Percentiles rank a stretch among this genome's conserved stretches.
Conservation (phyloP, 1,140 invertebrate species). For the Oncopodura yosiiana region DNA sequence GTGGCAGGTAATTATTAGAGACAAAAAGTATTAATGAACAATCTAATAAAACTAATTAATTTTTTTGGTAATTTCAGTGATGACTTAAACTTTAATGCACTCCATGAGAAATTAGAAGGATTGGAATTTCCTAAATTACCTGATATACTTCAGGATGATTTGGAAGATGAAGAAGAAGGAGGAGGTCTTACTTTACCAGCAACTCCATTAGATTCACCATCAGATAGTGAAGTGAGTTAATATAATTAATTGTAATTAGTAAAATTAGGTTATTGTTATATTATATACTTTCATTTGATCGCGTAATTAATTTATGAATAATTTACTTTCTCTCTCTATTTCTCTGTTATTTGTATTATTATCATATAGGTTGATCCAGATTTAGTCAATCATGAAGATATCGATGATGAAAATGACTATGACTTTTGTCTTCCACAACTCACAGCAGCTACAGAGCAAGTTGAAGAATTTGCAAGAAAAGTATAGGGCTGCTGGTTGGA, state of each 20-base stretch:
- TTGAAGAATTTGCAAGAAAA: conserved; percentile 87
- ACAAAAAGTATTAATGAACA: not conserved
- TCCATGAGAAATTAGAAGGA: conserved; percentile 13
- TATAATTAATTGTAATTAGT: not conserved
- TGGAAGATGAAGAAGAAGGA: conserved; percentile 37
- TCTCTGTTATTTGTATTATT: not conserved
- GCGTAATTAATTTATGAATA: too few relatives aligned
- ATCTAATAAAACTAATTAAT: not conserved
- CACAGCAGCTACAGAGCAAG: conserved; percentile 68
- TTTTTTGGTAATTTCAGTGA: conserved; percentile 8
- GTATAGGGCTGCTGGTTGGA: conserved; percentile 90
- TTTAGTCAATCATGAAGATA: conserved; percentile 33
- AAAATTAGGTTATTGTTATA: too few relatives aligned
- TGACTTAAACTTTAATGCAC: conserved; percentile 12
- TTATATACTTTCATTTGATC: too few relatives aligned
- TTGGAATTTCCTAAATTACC: conserved; percentile 20
- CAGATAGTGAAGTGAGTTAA: conserved; percentile 26
- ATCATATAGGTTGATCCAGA: conserved; percentile 32
- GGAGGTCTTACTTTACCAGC: conserved; percentile 32
- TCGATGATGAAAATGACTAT: conserved; percentile 33
- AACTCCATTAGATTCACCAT: conserved; percentile 30
- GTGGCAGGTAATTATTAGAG: too few relatives aligned
- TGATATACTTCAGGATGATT: conserved; percentile 31
- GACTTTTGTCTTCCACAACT: conserved; percentile 34
- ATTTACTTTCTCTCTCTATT: too few relatives aligned